Conservation (phyloP, 2,888 invertebrate genomes). For the Microctonus aethiopoides region DNA sequence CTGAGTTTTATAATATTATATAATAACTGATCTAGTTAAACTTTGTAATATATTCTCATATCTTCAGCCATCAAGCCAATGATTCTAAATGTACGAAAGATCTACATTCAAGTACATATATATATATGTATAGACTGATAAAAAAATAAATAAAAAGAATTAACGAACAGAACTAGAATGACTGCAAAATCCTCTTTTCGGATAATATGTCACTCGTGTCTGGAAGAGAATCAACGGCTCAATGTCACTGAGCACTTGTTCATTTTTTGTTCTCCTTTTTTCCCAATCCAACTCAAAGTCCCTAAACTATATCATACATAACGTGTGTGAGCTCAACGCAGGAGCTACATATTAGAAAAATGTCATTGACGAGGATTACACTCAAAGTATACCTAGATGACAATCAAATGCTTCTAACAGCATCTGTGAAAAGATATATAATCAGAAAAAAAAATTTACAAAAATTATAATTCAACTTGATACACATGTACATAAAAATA, state of each 20-base stretch:
- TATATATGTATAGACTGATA: neutral
- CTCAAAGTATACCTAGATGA: slow-evolving; percentile 18
- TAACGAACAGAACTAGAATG: neutral
- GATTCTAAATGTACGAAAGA: neutral
- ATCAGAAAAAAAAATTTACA: slow-evolving; percentile 1
- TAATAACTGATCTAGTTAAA: neutral
- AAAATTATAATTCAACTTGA: neutral
- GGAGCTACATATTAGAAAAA: slow-evolving; percentile 8
- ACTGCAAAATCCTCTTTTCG: slow-evolving; percentile 27
- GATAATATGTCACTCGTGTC: slow-evolving; percentile 13
- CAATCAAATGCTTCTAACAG: slow-evolving; percentile 20
- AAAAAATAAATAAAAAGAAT: neutral
- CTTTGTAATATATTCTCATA: neutral
- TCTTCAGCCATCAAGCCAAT: neutral
- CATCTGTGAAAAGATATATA: slow-evolving; percentile 24
- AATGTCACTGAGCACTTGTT: slow-evolving; percentile 17
- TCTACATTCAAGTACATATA: neutral
- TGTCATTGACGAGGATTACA: slow-evolving; percentile 5
- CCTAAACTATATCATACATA: neutral
- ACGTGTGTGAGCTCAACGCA: neutral
- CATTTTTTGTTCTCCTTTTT: neutral
- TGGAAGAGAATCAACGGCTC: slow-evolving; percentile 20
- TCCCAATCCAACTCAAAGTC: neutral
- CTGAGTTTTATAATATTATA: neutral
- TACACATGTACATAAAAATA: neutral